Evolutionary conservation across 1,140 invertebrate genomes (phyloP).

Genomic region (Listronotus oregonensis): DNA sequence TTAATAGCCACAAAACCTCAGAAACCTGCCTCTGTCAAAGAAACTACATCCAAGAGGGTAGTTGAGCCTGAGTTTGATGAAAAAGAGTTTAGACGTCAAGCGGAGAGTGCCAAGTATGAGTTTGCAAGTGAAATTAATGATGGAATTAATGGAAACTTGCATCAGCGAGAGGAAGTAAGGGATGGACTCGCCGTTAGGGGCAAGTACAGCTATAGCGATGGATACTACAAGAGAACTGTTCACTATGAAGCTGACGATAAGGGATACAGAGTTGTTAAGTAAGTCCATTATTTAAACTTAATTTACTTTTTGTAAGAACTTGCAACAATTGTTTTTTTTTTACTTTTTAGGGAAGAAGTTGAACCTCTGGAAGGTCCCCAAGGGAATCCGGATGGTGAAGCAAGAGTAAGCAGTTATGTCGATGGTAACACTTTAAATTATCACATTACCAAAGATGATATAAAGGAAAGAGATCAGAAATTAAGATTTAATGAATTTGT

Average conservation of each 20-base stretch:
- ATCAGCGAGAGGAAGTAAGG: slow-evolving; percentile 57
- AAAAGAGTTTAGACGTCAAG: slow-evolving; percentile 29
- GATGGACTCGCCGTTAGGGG: slow-evolving; percentile 59
- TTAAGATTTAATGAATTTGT: not conserved
- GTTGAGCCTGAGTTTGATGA: not conserved
- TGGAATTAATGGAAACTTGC: slow-evolving; percentile 58
- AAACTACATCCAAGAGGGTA: not conserved
- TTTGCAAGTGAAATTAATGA: slow-evolving; percentile 60
- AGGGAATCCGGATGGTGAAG: slow-evolving; percentile 54
- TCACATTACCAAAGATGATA: slow-evolving; percentile 37
- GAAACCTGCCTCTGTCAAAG: not conserved
- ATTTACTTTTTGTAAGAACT: too few species aligned
- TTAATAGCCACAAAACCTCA: too few species aligned
- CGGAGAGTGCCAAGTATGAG: slow-evolving; percentile 53
- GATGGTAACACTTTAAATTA: slow-evolving; percentile 34
- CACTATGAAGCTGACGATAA: slow-evolving; percentile 64
- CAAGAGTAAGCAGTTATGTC: slow-evolving; percentile 47
- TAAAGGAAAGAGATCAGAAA: slow-evolving; percentile 5
- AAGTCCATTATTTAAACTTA: slow-evolving; percentile 47
- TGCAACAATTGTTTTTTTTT: not conserved
- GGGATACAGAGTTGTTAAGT: slow-evolving; percentile 63
- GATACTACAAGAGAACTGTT: slow-evolving; percentile 59
- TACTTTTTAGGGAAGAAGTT: slow-evolving; percentile 51
- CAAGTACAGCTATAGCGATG: slow-evolving; percentile 63
- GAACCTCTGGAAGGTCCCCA: slow-evolving; percentile 56